Evolutionary conservation across 1,140 invertebrate species (phyloP).

Genomic region (Archivesica marissinica): DNA sequence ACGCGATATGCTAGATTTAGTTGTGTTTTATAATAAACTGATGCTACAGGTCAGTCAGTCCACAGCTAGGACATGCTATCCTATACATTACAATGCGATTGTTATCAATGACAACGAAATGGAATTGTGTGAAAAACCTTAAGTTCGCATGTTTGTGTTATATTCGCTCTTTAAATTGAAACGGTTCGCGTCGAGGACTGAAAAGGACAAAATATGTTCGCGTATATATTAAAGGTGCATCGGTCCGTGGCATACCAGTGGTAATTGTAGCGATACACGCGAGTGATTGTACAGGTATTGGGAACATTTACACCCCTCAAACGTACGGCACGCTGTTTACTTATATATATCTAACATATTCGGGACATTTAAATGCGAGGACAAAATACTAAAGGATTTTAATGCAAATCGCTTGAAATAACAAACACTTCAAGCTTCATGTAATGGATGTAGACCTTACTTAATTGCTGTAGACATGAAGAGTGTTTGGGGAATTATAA

Average conservation of each 20-base stretch:
- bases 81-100: too few species aligned
- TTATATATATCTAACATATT: slow-evolving; percentile 1
- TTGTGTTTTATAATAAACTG: too few species aligned
- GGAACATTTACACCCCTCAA: slow-evolving; percentile 20
- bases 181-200: too few species aligned
- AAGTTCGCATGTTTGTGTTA: too few species aligned
- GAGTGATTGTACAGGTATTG: slow-evolving; percentile 39
- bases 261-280: slow-evolving; percentile 20
- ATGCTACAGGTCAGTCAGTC: too few species aligned
- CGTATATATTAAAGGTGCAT: slow-evolving; percentile 1
- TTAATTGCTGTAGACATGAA: neutral
- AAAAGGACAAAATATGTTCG: neutral
- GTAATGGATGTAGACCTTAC: neutral
- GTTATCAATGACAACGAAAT: too few species aligned
- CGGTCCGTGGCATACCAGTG: slow-evolving; percentile 17
- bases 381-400: too few species aligned
- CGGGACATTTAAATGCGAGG: slow-evolving; percentile 1
- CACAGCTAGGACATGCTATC: too few species aligned
- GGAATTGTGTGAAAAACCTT: too few species aligned
- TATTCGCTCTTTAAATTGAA: too few species aligned
- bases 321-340: slow-evolving; percentile 32
- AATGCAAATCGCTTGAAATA: slow-evolving; percentile 18
- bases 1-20: too few species aligned
- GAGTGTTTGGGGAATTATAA: neutral
- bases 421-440: too few species aligned